phyloP scores from a whole-genome alignment of 2,113 vertebrate species.

The Ornithorhynchus anatinus region DNA sequence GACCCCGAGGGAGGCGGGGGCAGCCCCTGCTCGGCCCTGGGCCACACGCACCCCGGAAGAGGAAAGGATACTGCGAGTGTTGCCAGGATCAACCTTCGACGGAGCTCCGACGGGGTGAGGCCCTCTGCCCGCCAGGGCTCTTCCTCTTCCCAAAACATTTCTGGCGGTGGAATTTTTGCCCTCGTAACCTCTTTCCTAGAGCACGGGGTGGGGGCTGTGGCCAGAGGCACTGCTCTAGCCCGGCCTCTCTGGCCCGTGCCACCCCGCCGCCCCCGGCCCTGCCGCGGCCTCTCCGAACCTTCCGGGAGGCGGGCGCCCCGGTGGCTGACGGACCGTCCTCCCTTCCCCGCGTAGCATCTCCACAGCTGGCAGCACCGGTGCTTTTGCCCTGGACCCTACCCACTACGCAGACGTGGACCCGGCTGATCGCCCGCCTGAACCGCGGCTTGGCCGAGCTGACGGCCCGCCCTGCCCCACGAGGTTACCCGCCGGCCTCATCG shows the following conservation, averaged over 20 bases:
- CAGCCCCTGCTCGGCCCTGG: not conserved
- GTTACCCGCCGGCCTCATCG: no score
- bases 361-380: conserved; percentile 73
- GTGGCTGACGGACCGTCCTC: not conserved
- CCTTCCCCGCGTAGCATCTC: conserved; percentile 72
- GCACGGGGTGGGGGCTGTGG: not conserved
- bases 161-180: not conserved
- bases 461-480: conserved; percentile 5
- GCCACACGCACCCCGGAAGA: conserved; percentile 58
- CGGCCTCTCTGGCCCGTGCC: not conserved
- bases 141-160: not conserved
- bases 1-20: conserved; percentile 34
- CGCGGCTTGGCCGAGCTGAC: conserved; percentile 46
- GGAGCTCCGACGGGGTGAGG: conserved; percentile 73
- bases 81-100: conserved; percentile 78
- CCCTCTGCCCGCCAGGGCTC: not conserved
- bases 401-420: conserved; percentile 72
- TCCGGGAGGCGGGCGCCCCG: not conserved
- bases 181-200: no score
- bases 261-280: not conserved
- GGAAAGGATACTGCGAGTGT: conserved; percentile 82
- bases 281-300: not conserved
- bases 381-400: conserved; percentile 73
- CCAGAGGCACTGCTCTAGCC: not conserved
- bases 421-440: conserved; percentile 71